A percentile compares a stretch with the other conserved stretches of the same genome.
Conservation (phyloP, 2,888 invertebrate genomes). For the Schizaphis graminum region DNA sequence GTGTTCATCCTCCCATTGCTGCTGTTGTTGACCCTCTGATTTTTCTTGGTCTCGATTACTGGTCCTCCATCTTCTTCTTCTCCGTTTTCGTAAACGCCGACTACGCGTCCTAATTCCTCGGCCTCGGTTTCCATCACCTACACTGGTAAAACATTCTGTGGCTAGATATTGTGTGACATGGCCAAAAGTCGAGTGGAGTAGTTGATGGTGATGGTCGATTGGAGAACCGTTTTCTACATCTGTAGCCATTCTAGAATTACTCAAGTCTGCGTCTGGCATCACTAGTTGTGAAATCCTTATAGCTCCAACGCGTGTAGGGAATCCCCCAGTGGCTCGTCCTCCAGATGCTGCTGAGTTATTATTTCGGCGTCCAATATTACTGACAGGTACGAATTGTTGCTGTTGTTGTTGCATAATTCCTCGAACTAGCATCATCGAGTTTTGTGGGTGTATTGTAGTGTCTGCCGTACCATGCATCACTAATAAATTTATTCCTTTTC, state of each 20-base stretch:
- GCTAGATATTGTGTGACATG: slow-evolving; percentile 38
- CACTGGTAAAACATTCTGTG: slow-evolving; percentile 28
- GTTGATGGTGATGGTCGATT: slow-evolving; percentile 1
- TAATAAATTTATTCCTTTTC: slow-evolving; percentile 55
- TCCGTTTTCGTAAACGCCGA: slow-evolving; percentile 18
- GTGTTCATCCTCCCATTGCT: background rate
- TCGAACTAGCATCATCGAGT: slow-evolving; percentile 83
- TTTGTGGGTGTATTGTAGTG: slow-evolving; percentile 95
- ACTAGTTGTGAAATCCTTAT: slow-evolving; percentile 52
- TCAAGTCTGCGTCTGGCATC: slow-evolving; percentile 65
- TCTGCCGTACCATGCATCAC: slow-evolving; percentile 95
- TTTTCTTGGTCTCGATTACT: slow-evolving; percentile 37
- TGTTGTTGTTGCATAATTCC: slow-evolving; percentile 93
- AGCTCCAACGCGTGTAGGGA: background rate
- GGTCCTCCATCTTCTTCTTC: slow-evolving; percentile 45
- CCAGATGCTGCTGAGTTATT: background rate
- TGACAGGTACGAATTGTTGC: slow-evolving; percentile 73
- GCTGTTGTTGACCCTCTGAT: background rate
- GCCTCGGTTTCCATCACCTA: slow-evolving; percentile 23
- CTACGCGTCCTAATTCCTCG: background rate
- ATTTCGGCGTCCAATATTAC: background rate
- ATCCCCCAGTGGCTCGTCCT: background rate
- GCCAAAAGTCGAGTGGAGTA: slow-evolving; percentile 44
- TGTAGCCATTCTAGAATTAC: slow-evolving; percentile 36
- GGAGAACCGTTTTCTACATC: slow-evolving; percentile 24